Evolutionary conservation across 2,888 invertebrate genomes (phyloP), one percentile per base, ranked within the genome.

Genomic region (Tipula helvola): DNA sequence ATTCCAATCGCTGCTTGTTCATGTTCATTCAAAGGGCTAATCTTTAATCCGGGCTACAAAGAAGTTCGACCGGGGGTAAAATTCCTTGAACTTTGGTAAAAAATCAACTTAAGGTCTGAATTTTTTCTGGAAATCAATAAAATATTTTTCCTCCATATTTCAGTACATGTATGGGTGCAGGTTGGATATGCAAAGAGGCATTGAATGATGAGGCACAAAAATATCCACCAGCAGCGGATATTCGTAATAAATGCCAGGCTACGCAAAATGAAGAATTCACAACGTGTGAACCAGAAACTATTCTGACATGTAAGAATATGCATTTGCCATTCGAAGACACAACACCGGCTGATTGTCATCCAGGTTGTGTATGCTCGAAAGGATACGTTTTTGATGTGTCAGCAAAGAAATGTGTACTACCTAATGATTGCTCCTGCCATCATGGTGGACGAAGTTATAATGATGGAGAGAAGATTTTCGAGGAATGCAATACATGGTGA

Each of bases 221-320:
- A 87, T 95, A 94, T 90, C 96, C 96, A 0, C 93, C 95, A 0
- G 93, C 95, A 0, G 93, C 93, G 3, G 94, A 95, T 87, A 89
- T 95, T 71, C 93, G 93, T 88, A 92, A 92, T 87, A 93, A 93
- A 89, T 97, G 97, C 89, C 93, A 93, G 87, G 92, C 93, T 0
- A 91, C 93, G 0, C 92, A 93, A 13, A 94, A 95, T 90, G 93
- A 95, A 90, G 95, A 95, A 89, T 96, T 96, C 89, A 95, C 96
- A 0, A 95, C 95, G 57, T 98, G 97, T 89, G 94, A 95, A 89
- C 93, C 95, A 0, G 93, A 93, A 0, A 95, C 96, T 88, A 96
- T 95, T 0, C 92, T 94, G 41, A 97, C 97, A 0, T 98, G 97
- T 92, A 95, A 96, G 93, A 97, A 97, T 90, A 96, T 97, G 96